Evolutionary conservation across 37 sponge, comb jelly and placozoan genomes (phyloP).

Genomic region (Chondrilla cf. caribensis): DNA sequence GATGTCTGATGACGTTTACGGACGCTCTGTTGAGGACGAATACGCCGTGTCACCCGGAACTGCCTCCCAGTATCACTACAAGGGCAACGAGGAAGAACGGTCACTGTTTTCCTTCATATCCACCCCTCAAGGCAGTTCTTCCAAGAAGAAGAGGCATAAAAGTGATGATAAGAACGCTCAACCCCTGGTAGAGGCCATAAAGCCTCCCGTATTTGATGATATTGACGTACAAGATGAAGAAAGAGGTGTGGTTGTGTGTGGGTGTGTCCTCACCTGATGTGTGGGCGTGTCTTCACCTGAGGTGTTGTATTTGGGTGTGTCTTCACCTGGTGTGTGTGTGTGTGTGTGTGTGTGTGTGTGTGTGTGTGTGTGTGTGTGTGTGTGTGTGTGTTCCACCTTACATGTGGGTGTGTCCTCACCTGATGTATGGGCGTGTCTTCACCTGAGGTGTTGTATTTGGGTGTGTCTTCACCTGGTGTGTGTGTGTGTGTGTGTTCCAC

Average conservation of each 20-base stretch:
- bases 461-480: neutral
- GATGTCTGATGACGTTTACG: conserved; percentile 65
- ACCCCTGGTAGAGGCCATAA: neutral
- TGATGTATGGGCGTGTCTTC: neutral
- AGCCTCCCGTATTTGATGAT: neutral
- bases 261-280: neutral
- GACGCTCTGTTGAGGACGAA: conserved; percentile 70
- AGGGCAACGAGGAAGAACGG: neutral
- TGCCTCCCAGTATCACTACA: neutral
- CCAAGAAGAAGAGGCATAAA: conserved; percentile 12
- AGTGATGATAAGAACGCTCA: neutral
- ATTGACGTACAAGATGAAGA: neutral
- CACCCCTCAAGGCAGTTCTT: neutral
- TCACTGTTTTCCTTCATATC: conserved; percentile 10
- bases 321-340: conserved; percentile 8
- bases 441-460: neutral
- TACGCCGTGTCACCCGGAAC: conserved; percentile 68
- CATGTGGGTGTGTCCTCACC: neutral
- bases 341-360: conserved; percentile 15
- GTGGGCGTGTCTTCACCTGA: neutral
- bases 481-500: neutral
- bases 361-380: conserved; percentile 11
- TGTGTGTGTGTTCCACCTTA: neutral
- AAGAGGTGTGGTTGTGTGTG: neutral
- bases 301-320: neutral